Evolutionary conservation across 2,888 invertebrate genomes (phyloP), one percentile per base, ranked within the genome.

Genomic region (Drosophila koepferae): DNA sequence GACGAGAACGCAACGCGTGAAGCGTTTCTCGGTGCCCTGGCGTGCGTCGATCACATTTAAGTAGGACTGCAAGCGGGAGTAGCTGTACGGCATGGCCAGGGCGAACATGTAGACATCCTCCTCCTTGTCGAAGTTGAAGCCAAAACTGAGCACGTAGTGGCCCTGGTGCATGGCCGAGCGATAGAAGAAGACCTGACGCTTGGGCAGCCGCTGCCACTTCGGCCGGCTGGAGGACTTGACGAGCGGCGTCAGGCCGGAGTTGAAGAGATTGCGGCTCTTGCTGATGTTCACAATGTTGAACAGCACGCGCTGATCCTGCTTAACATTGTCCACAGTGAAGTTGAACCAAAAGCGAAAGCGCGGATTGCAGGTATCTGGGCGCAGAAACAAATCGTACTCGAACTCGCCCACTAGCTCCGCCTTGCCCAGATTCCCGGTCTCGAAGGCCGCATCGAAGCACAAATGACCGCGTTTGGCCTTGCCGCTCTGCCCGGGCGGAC

Each of bases 201-300:
- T 95, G 0, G 97, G 96, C 76, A 98, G 94, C 48, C 97, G 94
- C 91, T 96, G 96, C 99, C 99, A 99, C 93, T 97, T 97, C 23
- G 96, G 96, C 60, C 98, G 94, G 80, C 97, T 97, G 2, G 97
- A 96, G 18, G 98, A 98, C 90, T 97, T 97, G 0, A 99, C 98
- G 55, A 99, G 93, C 0, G 99, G 99, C 4, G 99, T 98, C 96
- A 99, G 96, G 1, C 98, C 97, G 38, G 96, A 95, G 80, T 97
- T 96, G 91, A 97, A 99, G 54, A 99, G 94, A 85, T 97, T 98
- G 77, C 96, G 95, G 75, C 96, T 96, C 93, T 99, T 99, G 82
- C 98, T 98, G 77, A 99, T 96, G 94, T 99, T 99, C 1, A 99
- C 98, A 68, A 99, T 96, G 93, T 99, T 99, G 93, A 99, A 98